These are phyloP conservation scores for Ptilorrhoa leucosticta DNA, from an alignment of 2,113 vertebrate genomes.

Conservation along the genomic window DNA sequence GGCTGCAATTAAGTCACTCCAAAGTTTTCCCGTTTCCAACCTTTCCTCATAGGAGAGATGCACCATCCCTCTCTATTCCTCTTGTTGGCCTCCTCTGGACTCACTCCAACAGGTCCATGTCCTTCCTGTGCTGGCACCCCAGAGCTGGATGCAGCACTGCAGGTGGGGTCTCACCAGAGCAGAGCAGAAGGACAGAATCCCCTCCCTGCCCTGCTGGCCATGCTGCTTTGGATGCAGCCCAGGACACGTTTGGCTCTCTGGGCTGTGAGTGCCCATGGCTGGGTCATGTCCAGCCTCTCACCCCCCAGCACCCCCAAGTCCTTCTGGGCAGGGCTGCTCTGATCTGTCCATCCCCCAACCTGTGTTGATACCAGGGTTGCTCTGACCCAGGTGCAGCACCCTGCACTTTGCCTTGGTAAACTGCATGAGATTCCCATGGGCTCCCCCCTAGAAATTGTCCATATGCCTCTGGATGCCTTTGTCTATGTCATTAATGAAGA, in stretches of 20 bases:
- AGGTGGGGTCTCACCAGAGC: not conserved
- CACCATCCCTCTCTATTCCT: not conserved
- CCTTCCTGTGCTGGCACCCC: not conserved
- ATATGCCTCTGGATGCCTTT: not conserved
- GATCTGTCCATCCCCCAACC: not conserved
- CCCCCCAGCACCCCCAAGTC: not conserved
- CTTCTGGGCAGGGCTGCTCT: not conserved
- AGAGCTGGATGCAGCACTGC: not conserved
- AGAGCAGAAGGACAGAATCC: not conserved
- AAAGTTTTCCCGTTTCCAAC: not conserved
- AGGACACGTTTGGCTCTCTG: not conserved
- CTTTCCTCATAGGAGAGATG: not conserved
- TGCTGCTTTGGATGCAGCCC: not conserved
- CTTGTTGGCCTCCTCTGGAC: no score
- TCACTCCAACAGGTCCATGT: fast-evolving
- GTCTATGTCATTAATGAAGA: not conserved
- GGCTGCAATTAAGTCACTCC: not conserved
- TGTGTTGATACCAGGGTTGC: not conserved
- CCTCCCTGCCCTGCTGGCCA: not conserved
- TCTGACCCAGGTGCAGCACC: not conserved
- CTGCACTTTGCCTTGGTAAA: fast-evolving
- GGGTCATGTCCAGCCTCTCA: not conserved
- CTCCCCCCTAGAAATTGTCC: not conserved
- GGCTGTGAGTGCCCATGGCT: not conserved
- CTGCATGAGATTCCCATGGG: fast-evolving